Base-by-base conservation (phyloP, 2,888 invertebrate genomes). In the Tenthredo mesomela region DNA sequence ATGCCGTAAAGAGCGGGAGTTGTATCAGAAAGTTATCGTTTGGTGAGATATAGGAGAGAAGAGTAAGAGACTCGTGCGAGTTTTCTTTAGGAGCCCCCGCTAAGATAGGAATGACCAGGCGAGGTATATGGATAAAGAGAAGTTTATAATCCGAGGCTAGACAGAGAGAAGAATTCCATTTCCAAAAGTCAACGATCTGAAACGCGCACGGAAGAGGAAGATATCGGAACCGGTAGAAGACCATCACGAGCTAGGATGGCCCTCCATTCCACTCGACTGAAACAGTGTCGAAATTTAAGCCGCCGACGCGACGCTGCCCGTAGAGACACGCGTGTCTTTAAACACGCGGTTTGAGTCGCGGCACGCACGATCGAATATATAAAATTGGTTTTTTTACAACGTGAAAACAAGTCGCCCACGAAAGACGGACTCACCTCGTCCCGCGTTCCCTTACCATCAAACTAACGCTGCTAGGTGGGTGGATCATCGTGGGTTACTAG, bases 181-280 rank as follows among this genome's bases (percentile, higher is more conserved):
- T 82, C 65, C 15, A 82, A 82, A 70, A 82, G 82, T 82, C 82
- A 82, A 82, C 82, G 82, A 82, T 82, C 82, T 67, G 18, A 37
- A 80, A 80, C 61, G 21, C 77, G 9, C 50, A 37, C 67, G 43
- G 82, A 82, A 82, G 82, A 67, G 47, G 70, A 67, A 67, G 70
- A 82, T 67, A 67, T 82, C 82, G 82, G 82, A 82, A 82, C 82
- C 82, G 82, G 70, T 80, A 80, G 61, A 77, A 77, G 50, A 77
- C 18, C 37, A 21, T 61, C 80, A 18, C n/a, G 4, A 29, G 54
- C 33, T 18, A 12, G 21, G 9, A 40, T 21, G 47, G 47, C 47
- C 21, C 47, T n/a, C 21, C 61, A 25, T 25, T 61, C 61, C 61
- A 61, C 61, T 61, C 40, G 12, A 75, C 4, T 15, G 6, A 54